These are phyloP conservation scores for Micromys minutus DNA, from an alignment of 2,113 vertebrate species.

Conservation along the genomic window DNA sequence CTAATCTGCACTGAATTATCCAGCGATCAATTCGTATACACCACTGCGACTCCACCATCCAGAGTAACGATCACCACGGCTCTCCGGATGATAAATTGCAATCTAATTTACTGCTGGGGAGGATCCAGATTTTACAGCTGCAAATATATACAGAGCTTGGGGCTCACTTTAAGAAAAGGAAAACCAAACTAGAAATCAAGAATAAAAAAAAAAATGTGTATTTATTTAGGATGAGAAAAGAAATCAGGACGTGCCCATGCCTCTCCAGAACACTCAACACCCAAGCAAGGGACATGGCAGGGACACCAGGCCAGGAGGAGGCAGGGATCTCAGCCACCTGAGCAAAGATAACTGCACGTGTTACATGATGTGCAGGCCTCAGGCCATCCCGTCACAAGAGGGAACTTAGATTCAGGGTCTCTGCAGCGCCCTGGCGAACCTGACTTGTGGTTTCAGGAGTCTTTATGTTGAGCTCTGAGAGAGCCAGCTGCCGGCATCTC, in stretches of 20 bases:
- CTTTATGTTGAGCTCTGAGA: not conserved
- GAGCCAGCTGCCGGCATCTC: not conserved
- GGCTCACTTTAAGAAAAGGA: conserved; percentile 2
- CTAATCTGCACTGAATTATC: conserved; percentile 45
- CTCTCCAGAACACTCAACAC: not conserved
- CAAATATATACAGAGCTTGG: not conserved
- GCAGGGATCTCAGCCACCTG: not conserved
- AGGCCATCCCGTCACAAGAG: not conserved
- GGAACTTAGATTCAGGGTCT: not conserved
- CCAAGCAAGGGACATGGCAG: not conserved
- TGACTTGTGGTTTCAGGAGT: not conserved
- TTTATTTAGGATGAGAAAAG: conserved; percentile 33
- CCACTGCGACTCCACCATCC: not conserved
- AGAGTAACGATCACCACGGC: conserved; percentile 8
- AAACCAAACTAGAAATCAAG: conserved; percentile 26
- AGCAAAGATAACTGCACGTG: not conserved
- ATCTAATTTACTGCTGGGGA: conserved; percentile 41
- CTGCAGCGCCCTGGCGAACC: not conserved
- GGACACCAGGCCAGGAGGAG: not conserved
- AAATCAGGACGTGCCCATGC: not conserved
- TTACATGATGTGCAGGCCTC: not conserved
- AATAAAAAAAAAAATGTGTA: not conserved
- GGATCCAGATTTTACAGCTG: conserved; percentile 13
- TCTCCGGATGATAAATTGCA: conserved; percentile 28
- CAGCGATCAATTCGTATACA: conserved; percentile 39